Percentiles rank a stretch among this genome's conserved stretches.
Conservation (phyloP, 2,888 invertebrate genomes). For the Drosophila aldrichi region DNA sequence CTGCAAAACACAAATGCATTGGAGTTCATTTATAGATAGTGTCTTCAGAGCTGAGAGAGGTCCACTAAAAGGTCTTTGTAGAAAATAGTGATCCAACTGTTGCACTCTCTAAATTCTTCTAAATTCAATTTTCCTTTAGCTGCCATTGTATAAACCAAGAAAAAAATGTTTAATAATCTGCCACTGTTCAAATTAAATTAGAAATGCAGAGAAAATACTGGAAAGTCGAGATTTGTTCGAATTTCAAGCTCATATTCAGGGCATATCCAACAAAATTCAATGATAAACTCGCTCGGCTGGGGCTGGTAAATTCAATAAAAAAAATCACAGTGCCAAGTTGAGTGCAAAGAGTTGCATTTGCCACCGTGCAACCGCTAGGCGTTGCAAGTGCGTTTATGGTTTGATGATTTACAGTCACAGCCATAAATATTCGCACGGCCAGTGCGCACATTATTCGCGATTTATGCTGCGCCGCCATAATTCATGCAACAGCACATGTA, state of each 20-base stretch:
- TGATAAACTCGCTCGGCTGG: conserved; percentile 3
- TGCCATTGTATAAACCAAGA: not conserved
- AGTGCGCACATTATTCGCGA: conserved; percentile 83
- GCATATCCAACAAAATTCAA: not conserved
- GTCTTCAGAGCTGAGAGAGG: not conserved
- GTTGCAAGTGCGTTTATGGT: conserved; percentile 84
- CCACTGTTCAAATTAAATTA: not conserved
- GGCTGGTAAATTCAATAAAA: conserved; percentile 45
- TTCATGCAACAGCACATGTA: conserved; percentile 85
- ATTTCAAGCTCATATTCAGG: not conserved
- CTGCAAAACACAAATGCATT: not conserved
- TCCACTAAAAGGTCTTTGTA: too few relatives aligned
- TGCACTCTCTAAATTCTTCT: not conserved
- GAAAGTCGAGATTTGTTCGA: not conserved
- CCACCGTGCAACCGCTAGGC: conserved; percentile 59
- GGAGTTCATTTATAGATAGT: conserved; percentile 2
- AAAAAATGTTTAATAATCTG: not conserved
- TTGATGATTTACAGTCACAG: conserved; percentile 84
- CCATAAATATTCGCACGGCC: conserved; percentile 85
- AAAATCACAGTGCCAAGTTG: conserved; percentile 14
- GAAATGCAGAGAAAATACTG: too few relatives aligned
- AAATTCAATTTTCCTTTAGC: not conserved
- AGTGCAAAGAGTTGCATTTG: conserved; percentile 28
- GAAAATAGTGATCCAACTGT: not conserved
- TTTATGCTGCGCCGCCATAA: conserved; percentile 83